Percentiles rank a stretch among this genome's conserved stretches.
Evolutionary conservation across 2,113 vertebrate species (phyloP).

Genomic region (Rhea pennata): DNA sequence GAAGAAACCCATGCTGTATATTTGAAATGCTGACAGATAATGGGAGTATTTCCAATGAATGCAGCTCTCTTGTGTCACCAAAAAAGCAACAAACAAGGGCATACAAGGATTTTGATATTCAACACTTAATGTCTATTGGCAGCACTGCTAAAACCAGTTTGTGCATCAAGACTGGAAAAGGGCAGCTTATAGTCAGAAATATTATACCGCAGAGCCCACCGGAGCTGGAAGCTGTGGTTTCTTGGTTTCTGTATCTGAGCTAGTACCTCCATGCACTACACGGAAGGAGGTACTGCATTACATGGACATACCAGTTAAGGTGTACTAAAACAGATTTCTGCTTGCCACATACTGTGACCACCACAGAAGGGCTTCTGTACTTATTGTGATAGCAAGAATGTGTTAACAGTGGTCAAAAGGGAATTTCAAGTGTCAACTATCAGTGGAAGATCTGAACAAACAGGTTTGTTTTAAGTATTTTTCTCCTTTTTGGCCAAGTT

Average conservation of each 20-base stretch:
- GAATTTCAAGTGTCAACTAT: background rate
- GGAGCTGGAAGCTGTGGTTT: background rate
- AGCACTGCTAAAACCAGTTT: background rate
- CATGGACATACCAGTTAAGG: accelerated
- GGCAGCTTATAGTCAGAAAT: background rate
- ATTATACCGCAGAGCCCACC: background rate
- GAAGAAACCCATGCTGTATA: background rate
- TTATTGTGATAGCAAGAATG: no score
- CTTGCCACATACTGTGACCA: no score
- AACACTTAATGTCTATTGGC: background rate
- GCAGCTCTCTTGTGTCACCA: background rate
- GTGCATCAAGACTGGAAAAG: background rate
- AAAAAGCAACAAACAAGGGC: background rate
- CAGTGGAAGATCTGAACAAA: background rate
- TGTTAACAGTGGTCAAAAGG: background rate
- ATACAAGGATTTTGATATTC: background rate
- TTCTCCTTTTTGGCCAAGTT: background rate
- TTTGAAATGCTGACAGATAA: background rate
- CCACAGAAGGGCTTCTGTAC: no score
- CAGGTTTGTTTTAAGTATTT: background rate
- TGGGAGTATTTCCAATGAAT: background rate
- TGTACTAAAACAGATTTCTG: no score
- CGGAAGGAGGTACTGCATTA: background rate
- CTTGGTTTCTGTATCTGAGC: accelerated
- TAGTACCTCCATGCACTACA: accelerated